These are phyloP conservation scores for Exephanes ischioxanthus DNA, from an alignment of 2,888 invertebrate genomes.

Conservation along the genomic window DNA sequence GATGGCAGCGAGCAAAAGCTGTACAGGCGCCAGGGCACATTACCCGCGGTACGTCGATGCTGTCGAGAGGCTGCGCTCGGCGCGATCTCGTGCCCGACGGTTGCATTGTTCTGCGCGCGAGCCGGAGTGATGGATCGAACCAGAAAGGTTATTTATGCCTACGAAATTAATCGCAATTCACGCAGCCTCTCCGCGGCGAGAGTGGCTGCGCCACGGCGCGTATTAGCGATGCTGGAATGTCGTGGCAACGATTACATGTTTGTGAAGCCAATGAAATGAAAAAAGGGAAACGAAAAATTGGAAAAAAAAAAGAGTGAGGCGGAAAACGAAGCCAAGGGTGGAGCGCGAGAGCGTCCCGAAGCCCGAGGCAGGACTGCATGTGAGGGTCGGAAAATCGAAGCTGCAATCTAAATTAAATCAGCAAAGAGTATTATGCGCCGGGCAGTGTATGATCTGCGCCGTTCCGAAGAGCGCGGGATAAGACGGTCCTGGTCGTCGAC, in stretches of 20 bases:
- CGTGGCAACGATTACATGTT: conserved; percentile 36
- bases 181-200: conserved; percentile 49
- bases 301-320: background rate
- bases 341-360: background rate
- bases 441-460: background rate
- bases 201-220: conserved; percentile 34
- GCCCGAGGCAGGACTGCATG: background rate
- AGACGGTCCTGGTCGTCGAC: background rate
- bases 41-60: conserved; percentile 38
- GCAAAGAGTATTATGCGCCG: background rate
- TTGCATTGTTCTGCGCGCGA: conserved; percentile 64
- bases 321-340: conserved; percentile 28
- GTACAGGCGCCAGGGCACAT: conserved; percentile 64
- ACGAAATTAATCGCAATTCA: conserved; percentile 76
- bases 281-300: background rate
- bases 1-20: conserved; percentile 36
- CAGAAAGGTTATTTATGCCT: conserved; percentile 77
- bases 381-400: conserved; percentile 10
- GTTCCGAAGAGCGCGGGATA: background rate
- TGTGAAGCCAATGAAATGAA: background rate
- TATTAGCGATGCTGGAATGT: conserved; percentile 67
- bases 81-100: conserved; percentile 46
- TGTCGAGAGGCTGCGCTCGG: conserved; percentile 42
- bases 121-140: conserved; percentile 73
- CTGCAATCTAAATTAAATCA: conserved; percentile 30